Percentiles rank a stretch among this genome's conserved stretches.
Conservation (phyloP, 2,113 vertebrate species). For the Boleophthalmus pectinirostris region DNA sequence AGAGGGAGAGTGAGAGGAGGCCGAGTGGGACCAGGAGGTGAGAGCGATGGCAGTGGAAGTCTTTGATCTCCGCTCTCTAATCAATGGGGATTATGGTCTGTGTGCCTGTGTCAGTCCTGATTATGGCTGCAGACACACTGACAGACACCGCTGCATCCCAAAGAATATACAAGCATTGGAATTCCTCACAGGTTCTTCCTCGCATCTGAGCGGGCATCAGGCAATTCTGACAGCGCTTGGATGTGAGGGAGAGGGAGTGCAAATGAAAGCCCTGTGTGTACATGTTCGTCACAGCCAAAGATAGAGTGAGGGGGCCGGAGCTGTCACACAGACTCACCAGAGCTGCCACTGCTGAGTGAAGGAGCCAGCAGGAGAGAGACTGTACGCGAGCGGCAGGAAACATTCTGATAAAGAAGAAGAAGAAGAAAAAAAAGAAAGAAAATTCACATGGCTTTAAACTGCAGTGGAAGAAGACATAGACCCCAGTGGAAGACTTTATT, state of each 20-base stretch:
- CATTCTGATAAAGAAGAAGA: constrained; percentile 16
- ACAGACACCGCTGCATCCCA: constrained; percentile 34
- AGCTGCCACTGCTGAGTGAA: constrained; percentile 22
- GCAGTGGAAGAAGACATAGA: constrained; percentile 29
- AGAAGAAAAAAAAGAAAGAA: constrained; percentile 11
- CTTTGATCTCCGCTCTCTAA: constrained; percentile 73
- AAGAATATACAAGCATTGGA: constrained; percentile 18
- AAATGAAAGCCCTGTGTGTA: constrained; percentile 4
- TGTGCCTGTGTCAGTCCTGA: constrained; percentile 61
- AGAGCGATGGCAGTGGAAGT: constrained; percentile 66
- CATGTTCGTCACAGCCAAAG: constrained; percentile 15
- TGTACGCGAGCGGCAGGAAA: constrained; percentile 21
- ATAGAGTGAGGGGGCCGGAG: constrained; percentile 13
- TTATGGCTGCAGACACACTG: constrained; percentile 46
- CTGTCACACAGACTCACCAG: constrained; percentile 14
- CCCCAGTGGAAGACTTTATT: constrained; percentile 23
- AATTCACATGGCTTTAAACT: constrained; percentile 35
- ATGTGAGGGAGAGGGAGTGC: constrained; percentile 10
- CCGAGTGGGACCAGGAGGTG: constrained; percentile 44
- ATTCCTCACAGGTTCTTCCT: constrained; percentile 3
- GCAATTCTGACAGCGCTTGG: constrained; percentile 6
- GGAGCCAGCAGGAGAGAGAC: neutral
- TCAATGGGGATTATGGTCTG: constrained; percentile 74
- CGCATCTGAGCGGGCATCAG: constrained; percentile 18
- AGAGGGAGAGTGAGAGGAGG: neutral